Evolutionary conservation across 2,113 vertebrate genomes (phyloP).

Genomic region (Glaucidium brasilianum): DNA sequence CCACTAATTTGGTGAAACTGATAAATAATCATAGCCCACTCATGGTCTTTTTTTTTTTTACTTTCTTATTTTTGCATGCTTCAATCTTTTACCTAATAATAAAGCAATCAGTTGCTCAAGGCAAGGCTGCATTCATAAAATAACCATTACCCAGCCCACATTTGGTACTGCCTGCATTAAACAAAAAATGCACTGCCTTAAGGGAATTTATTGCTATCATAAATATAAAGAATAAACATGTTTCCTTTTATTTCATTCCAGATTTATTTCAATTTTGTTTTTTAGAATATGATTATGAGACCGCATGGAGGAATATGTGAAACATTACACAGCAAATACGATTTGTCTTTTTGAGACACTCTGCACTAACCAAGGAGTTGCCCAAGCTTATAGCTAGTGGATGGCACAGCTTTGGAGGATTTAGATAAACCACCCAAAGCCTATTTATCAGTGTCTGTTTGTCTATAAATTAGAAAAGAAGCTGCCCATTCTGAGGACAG

Average conservation of each 20-base stretch:
- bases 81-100: background rate
- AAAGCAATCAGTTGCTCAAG: background rate
- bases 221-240: conserved; percentile 1
- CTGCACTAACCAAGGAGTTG: background rate
- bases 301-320: background rate
- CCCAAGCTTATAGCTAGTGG: background rate
- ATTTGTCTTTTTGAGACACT: background rate
- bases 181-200: background rate
- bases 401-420: background rate
- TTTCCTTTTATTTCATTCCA: conserved; percentile 14
- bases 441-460: background rate
- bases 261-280: background rate
- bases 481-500: background rate
- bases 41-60: background rate
- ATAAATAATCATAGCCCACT: background rate
- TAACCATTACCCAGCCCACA: background rate
- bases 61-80: background rate
- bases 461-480: background rate
- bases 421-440: conserved; percentile 13
- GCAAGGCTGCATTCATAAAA: conserved; percentile 10
- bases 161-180: background rate
- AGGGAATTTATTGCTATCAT: background rate
- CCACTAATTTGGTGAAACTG: background rate
- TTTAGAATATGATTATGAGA: background rate
- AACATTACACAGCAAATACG: background rate